These are phyloP conservation scores for Nephrotoma flavescens DNA, from an alignment of 2,888 invertebrate species.

Conservation along the genomic window DNA sequence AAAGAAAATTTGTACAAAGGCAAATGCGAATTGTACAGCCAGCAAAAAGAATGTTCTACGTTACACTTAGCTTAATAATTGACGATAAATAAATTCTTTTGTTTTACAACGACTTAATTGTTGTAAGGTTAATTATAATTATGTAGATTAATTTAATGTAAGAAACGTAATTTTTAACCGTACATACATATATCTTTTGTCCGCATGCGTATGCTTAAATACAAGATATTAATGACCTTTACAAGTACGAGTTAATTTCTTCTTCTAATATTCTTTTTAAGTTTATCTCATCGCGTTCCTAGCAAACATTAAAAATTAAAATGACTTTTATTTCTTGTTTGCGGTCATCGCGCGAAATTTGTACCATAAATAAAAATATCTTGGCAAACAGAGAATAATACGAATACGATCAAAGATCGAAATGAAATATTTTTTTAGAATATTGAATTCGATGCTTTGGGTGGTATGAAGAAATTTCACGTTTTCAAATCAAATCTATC, in stretches of 20 bases:
- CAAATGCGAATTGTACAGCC: background rate
- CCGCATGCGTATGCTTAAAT: no score
- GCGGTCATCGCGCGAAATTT: background rate
- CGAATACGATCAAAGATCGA: background rate
- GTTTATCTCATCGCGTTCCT: background rate
- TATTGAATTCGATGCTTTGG: background rate
- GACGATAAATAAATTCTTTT: background rate
- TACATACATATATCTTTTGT: background rate
- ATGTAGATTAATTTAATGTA: background rate
- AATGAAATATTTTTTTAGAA: background rate
- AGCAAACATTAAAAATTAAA: background rate
- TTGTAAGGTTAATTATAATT: background rate
- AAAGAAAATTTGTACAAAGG: background rate
- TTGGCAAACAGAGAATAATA: background rate
- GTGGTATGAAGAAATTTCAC: background rate
- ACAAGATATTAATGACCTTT: background rate
- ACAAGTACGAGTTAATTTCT: background rate
- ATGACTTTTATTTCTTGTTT: background rate
- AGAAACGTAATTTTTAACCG: background rate
- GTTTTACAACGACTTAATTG: background rate
- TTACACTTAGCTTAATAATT: background rate
- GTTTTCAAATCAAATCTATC: background rate
- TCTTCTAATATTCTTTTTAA: background rate
- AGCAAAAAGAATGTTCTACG: background rate
- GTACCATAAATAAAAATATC: background rate